Evolutionary conservation across 1,140 invertebrate genomes (phyloP).

Genomic region (Coenobita brevimanus): DNA sequence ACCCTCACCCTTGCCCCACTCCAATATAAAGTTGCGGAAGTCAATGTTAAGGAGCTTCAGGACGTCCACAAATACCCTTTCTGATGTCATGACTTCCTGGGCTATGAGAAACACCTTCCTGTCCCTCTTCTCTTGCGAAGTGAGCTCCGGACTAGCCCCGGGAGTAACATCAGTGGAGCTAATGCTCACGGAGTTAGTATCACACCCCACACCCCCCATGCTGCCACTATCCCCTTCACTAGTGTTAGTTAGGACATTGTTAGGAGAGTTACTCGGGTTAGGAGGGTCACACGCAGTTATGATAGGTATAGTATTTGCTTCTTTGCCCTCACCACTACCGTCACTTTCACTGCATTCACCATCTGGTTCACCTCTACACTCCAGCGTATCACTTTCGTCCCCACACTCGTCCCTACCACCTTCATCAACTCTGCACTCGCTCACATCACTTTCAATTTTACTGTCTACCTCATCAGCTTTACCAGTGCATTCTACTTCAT

Average conservation of each 20-base stretch:
- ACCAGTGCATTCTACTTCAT: not conserved
- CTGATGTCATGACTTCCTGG: conserved; percentile 81
- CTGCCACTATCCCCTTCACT: not conserved
- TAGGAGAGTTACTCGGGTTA: not conserved
- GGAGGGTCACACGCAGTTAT: not conserved
- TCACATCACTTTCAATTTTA: not conserved
- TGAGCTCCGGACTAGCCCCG: conserved; percentile 21
- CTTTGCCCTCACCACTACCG: not conserved
- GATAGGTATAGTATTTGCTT: not conserved
- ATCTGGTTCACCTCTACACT: not conserved
- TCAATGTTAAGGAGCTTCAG: conserved; percentile 82
- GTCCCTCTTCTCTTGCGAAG: conserved; percentile 47
- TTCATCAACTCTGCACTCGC: too few species aligned
- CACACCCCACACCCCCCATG: conserved; percentile 11
- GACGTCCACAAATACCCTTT: conserved; percentile 82
- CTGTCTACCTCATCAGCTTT: not conserved
- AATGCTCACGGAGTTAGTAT: conserved; percentile 24
- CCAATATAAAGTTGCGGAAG: conserved; percentile 76
- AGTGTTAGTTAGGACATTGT: not conserved
- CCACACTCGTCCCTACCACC: not conserved
- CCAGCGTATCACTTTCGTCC: not conserved
- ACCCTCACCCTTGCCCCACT: conserved; percentile 11
- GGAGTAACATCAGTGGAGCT: not conserved
- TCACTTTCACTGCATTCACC: not conserved
- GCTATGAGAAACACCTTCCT: conserved; percentile 76